phyloP scores from a whole-genome alignment of 2,888 invertebrate genomes.

The Acronicta alni region DNA sequence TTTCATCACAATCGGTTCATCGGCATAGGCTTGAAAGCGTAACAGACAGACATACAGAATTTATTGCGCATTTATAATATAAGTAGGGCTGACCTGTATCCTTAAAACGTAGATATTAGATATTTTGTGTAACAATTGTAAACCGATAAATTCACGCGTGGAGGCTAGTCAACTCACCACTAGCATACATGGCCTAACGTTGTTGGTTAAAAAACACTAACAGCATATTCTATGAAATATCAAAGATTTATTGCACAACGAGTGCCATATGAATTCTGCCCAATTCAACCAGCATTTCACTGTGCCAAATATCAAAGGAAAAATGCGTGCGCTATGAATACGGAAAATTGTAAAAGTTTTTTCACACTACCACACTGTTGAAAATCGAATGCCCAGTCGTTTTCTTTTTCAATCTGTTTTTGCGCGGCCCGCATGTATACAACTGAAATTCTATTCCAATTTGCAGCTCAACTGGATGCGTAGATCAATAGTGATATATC shows the following conservation, averaged over 20 bases:
- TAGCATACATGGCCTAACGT: constrained; percentile 18
- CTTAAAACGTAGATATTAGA: no score
- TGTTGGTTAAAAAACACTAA: constrained; percentile 17
- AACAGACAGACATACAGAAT: no score
- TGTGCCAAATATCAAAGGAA: constrained; percentile 47
- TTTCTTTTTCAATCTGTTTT: constrained; percentile 36
- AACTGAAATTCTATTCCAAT: constrained; percentile 37
- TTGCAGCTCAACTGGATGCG: constrained; percentile 16
- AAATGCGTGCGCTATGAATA: constrained; percentile 22
- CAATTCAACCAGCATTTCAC: constrained; percentile 41
- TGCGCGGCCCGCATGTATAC: constrained; percentile 16
- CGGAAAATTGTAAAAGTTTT: constrained; percentile 23
- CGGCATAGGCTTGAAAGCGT: no score
- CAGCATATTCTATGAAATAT: constrained; percentile 26
- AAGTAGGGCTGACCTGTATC: no score
- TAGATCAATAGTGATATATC: constrained; percentile 31
- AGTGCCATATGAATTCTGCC: constrained; percentile 24
- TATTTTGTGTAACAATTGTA: no score
- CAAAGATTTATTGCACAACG: constrained; percentile 33
- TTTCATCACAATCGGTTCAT: no score
- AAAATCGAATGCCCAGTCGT: constrained; percentile 25
- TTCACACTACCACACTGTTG: constrained; percentile 21
- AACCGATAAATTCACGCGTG: neutral
- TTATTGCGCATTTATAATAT: no score
- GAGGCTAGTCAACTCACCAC: neutral